Percentiles rank a stretch among this genome's conserved stretches.
These are phyloP conservation scores for Diadegma fenestrale DNA, from an alignment of 2,888 invertebrate species.

Conservation along the genomic window DNA sequence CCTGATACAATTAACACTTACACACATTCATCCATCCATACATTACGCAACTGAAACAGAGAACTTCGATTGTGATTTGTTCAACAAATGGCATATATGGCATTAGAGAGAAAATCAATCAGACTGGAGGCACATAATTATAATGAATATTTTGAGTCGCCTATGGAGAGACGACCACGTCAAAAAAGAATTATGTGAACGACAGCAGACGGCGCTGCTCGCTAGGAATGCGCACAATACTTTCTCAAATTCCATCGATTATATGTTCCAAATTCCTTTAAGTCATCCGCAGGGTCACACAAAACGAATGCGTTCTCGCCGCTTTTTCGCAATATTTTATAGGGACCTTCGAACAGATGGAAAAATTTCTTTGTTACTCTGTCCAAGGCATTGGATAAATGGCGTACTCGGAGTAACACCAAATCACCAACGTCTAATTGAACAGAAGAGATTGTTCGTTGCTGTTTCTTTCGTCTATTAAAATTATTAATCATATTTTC, in stretches of 20 bases:
- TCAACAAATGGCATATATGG: too few species aligned
- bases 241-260: conserved; percentile 29
- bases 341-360: conserved; percentile 55
- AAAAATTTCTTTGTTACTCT: conserved; percentile 50
- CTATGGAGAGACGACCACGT: too few species aligned
- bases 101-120: too few species aligned
- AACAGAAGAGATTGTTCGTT: not conserved
- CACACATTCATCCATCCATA: too few species aligned
- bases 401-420: conserved; percentile 32
- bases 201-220: too few species aligned
- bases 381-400: conserved; percentile 48
- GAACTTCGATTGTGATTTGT: too few species aligned
- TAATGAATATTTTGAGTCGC: too few species aligned
- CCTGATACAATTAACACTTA: too few species aligned
- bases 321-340: not conserved
- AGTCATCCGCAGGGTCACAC: not conserved
- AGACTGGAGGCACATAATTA: too few species aligned
- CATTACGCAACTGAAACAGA: too few species aligned
- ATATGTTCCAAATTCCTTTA: conserved; percentile 20
- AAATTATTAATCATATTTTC: conserved; percentile 40
- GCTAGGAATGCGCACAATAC: too few species aligned
- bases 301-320: conserved; percentile 42
- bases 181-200: too few species aligned
- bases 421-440: conserved; percentile 30
- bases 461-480: conserved; percentile 18